These are phyloP conservation scores for Atractosteus spatula DNA, from an alignment of 2,113 vertebrate species.

Conservation along the genomic window DNA sequence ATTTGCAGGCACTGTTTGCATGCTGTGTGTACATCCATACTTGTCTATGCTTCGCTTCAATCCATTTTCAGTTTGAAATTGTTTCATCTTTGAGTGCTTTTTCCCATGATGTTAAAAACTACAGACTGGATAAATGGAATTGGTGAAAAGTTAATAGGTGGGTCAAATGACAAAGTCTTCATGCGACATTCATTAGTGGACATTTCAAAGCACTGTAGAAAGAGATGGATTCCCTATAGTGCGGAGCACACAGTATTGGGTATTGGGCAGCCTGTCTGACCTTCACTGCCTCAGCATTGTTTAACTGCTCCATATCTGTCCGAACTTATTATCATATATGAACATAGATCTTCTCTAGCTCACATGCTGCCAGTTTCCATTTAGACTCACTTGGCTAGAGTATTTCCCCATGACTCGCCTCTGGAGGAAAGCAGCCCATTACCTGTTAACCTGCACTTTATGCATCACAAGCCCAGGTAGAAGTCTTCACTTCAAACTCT, in stretches of 20 bases:
- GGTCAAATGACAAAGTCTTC: slow-evolving; percentile 28
- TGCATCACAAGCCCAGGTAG: background rate
- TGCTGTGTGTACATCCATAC: slow-evolving; percentile 4
- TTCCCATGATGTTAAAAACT: too few relatives aligned
- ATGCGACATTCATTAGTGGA: slow-evolving; percentile 21
- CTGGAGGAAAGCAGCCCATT: background rate
- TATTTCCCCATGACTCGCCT: background rate
- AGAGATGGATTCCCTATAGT: slow-evolving; percentile 27
- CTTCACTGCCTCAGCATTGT: slow-evolving; percentile 8
- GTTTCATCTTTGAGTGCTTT: too few relatives aligned
- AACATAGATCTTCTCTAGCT: slow-evolving; percentile 13
- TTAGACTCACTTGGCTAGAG: background rate
- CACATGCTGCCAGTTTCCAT: slow-evolving; percentile 6
- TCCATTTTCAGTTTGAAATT: too few relatives aligned
- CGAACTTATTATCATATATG: slow-evolving; percentile 30
- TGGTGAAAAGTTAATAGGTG: slow-evolving; percentile 22
- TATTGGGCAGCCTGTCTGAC: slow-evolving; percentile 23
- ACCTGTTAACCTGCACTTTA: background rate
- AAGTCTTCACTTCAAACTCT: background rate
- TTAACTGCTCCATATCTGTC: slow-evolving; percentile 27
- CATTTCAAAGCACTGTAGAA: slow-evolving; percentile 9
- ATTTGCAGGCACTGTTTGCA: background rate
- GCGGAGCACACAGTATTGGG: slow-evolving; percentile 33
- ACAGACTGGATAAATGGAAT: background rate
- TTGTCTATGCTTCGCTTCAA: slow-evolving; percentile 4